Percentiles rank a stretch among this genome's conserved stretches.
Conservation (phyloP, 2,888 invertebrate genomes). For the Phragmatobia fuliginosa region DNA sequence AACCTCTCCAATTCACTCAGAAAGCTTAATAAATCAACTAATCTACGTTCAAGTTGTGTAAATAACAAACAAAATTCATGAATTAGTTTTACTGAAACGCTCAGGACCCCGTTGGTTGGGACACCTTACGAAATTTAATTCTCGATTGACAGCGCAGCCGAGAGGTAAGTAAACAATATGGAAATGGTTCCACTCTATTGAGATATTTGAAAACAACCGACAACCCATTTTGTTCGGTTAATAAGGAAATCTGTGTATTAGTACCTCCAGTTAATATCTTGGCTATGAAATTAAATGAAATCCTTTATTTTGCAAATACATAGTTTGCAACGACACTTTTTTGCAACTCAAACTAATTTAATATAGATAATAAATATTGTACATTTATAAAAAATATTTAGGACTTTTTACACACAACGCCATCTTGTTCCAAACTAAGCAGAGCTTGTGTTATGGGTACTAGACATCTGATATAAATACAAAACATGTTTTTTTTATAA, state of each 20-base stretch:
- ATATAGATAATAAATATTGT: no score
- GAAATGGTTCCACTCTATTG: background rate
- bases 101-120: slow-evolving; percentile 33
- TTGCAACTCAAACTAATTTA: no score
- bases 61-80: slow-evolving; percentile 47
- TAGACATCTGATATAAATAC: no score
- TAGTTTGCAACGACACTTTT: no score
- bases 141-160: slow-evolving; percentile 32
- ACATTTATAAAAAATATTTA: no score
- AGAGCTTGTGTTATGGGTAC: no score
- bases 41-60: slow-evolving; percentile 31
- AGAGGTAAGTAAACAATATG: slow-evolving; percentile 46
- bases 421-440: no score
- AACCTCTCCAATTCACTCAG: slow-evolving; percentile 17
- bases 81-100: slow-evolving; percentile 36
- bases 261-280: background rate
- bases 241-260: background rate
- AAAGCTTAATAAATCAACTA: slow-evolving; percentile 35
- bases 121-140: slow-evolving; percentile 44
- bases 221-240: background rate
- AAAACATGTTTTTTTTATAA: no score
- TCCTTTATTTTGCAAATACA: no score
- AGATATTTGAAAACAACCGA: background rate
- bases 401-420: no score
- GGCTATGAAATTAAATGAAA: no score